A percentile compares a stretch with the other conserved stretches of the same genome.
These are phyloP conservation scores for Bujurquina vittata DNA, from an alignment of 2,113 vertebrate species.

Conservation along the genomic window DNA sequence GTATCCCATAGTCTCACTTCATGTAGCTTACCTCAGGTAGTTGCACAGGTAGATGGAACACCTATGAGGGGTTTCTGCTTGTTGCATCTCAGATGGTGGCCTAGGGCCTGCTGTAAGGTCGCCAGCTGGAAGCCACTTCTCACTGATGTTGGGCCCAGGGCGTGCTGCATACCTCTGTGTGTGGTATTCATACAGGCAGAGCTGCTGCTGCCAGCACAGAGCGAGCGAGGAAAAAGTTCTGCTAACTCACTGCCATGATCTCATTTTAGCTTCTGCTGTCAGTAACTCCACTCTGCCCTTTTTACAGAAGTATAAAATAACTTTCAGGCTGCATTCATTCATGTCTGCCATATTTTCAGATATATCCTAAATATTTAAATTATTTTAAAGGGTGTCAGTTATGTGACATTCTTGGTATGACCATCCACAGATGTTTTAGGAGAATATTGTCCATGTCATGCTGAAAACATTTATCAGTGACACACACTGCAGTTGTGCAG, in stretches of 20 bases:
- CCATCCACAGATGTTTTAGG: no score
- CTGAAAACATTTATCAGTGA: no score
- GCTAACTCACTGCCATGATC: background rate
- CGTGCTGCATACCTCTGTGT: background rate
- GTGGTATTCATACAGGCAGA: background rate
- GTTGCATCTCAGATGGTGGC: background rate
- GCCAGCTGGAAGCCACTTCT: background rate
- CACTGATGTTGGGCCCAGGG: background rate
- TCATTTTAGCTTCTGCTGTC: background rate
- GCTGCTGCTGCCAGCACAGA: background rate
- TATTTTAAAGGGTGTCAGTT: no score
- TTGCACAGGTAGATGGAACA: background rate
- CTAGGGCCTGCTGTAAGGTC: slow-evolving; percentile 1
- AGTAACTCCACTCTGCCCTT: background rate
- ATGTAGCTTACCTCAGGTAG: background rate
- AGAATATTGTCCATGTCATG: no score
- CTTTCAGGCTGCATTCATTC: no score
- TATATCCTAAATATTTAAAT: no score
- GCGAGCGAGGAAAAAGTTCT: background rate
- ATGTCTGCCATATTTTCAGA: no score
- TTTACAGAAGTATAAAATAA: background rate
- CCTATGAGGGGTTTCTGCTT: background rate
- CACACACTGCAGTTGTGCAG: no score
- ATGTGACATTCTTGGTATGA: no score
- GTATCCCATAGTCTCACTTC: background rate